phyloP scores from a whole-genome alignment of 2,888 invertebrate genomes.

The Aethes cnicana region DNA sequence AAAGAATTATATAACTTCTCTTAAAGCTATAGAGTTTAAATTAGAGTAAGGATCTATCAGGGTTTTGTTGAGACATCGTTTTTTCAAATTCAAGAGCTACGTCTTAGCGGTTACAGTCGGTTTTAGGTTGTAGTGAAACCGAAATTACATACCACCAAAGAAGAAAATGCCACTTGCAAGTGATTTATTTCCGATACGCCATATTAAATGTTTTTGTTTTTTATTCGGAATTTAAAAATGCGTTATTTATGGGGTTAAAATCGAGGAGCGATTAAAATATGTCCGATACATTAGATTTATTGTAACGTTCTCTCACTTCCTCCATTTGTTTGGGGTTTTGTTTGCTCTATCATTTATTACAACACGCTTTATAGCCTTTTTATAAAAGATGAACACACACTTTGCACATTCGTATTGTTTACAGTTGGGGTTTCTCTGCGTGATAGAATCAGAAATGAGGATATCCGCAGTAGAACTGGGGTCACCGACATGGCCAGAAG shows the following conservation, averaged over 20 bases:
- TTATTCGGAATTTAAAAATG: constrained; percentile 78
- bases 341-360: too few relatives aligned
- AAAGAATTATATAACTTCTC: constrained; percentile 37
- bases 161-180: constrained; percentile 75
- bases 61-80: background rate
- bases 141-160: constrained; percentile 65
- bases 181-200: constrained; percentile 79
- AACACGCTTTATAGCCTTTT: too few relatives aligned
- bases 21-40: constrained; percentile 31
- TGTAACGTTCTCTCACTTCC: constrained; percentile 59
- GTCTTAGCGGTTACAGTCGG: constrained; percentile 3
- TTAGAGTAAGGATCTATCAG: constrained; percentile 24
- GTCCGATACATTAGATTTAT: constrained; percentile 76
- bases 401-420: too few relatives aligned
- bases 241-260: constrained; percentile 78
- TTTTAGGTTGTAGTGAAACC: background rate
- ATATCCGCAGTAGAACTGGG: too few relatives aligned
- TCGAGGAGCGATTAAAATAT: constrained; percentile 81
- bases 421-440: too few relatives aligned
- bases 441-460: too few relatives aligned
- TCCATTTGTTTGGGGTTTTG: constrained; percentile 58
- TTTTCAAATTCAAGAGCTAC: constrained; percentile 11
- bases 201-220: constrained; percentile 79
- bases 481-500: too few relatives aligned
- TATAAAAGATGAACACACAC: too few relatives aligned